Conservation (phyloP, 2,113 vertebrate genomes). For the Serilophus lunatus region DNA sequence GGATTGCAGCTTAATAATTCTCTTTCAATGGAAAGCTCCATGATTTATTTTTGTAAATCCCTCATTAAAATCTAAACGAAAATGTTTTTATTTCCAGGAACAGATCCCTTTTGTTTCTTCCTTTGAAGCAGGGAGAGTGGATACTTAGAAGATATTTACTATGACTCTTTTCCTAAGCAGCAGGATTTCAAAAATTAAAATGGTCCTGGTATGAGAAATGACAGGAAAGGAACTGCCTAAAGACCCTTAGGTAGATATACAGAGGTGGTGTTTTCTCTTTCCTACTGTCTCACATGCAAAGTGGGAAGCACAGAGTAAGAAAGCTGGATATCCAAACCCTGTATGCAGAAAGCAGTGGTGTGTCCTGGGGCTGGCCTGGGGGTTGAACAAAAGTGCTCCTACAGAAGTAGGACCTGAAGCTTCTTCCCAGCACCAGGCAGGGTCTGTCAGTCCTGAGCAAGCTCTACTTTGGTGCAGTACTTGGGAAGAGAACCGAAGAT, state of each 20-base stretch:
- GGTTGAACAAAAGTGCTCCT: not conserved
- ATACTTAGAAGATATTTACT: not conserved
- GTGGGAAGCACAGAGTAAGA: not conserved
- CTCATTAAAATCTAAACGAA: not conserved
- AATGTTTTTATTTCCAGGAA: not conserved
- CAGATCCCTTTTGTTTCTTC: not conserved
- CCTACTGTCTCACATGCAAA: not conserved
- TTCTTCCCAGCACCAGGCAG: not conserved
- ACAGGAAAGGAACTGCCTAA: not conserved
- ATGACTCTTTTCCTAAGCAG: not conserved
- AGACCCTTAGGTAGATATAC: not conserved
- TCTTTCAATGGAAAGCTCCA: not conserved
- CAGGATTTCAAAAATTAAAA: not conserved
- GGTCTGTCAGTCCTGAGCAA: not conserved
- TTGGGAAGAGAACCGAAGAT: constrained; percentile 33
- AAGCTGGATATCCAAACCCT: not conserved
- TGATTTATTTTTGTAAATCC: constrained; percentile 7
- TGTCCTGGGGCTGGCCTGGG: not conserved
- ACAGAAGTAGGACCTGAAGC: not conserved
- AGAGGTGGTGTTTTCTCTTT: not conserved
- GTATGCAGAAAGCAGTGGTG: not conserved
- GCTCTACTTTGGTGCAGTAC: not conserved
- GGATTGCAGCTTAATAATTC: not conserved
- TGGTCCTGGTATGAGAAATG: not conserved
- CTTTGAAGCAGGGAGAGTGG: not conserved